Evolutionary conservation across 2,888 invertebrate genomes (phyloP), one percentile per base, ranked within the genome.

Genomic region (Coelogynopora nodosa): DNA sequence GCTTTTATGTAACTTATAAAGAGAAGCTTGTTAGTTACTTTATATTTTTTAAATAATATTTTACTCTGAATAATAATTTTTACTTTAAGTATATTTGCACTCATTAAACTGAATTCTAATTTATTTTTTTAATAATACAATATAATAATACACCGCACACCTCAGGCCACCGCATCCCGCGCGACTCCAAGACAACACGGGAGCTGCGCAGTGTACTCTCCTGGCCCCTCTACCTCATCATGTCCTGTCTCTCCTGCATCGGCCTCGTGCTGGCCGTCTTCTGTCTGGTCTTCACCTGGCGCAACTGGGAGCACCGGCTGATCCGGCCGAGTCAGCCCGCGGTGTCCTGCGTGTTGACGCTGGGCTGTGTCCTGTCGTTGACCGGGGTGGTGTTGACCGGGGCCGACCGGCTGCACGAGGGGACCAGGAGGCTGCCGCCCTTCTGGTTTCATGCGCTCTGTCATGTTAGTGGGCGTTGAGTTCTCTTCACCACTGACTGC

Each of bases 311-410:
- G 92, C 94, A 97, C 93, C 95, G 97, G 98, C 97, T 93, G 88
- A 89, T 81, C 82, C 81, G n/a, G n/a, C 31, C 26, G 23, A 86
- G 98, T 2, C 98, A 98, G 93, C 98, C 98, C 0, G 95, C 95
- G 31, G 97, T 98, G 93, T 99, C 99, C 93, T 97, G 96, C 86
- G 95, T 98, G 88, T 97, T 98, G 95, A 93, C 98, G 86, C 94
- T 95, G 88, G 99, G 99, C 28, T 96, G 97, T 90, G 95, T 97
- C 89, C 94, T 97, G 27, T 98, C 98, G 92, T 94, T 98, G 89
- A 93, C 95, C 67, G 96, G 97, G 84, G 96, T 98, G 86, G 95
- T 96, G 90, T 94, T 98, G 13, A 93, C 98, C 89, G 94, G 93
- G n/a, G 90, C 93, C 80, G 93, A 93, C 87, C 92, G 91, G n/a